Base-by-base conservation (phyloP, 1,140 invertebrate species). In the Ericerus pela region DNA sequence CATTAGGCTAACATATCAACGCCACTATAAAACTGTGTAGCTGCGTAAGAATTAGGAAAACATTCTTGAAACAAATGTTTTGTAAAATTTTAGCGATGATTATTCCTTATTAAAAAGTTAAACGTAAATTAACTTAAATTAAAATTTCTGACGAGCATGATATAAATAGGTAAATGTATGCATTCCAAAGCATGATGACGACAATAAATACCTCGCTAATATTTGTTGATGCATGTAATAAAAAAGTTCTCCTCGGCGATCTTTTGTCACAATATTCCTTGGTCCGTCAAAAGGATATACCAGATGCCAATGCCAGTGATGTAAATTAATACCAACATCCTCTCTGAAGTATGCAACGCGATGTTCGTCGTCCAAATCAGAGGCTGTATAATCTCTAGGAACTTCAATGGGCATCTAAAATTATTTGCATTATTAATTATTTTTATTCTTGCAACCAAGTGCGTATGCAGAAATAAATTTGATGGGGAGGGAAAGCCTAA, bases 191-290 rank as follows among this genome's bases (percentile, higher is more conserved):
- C n/a, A n/a, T n/a, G n/a, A n/a, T n/a, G n/a, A n/a, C n/a, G n/a
- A n/a, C n/a, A n/a, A 20, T 51, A 55, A 41, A 59, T 61, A 73
- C 73, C 76, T 75, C 26, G 76, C 76, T 38, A 81, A 71, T 57
- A 85, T 75, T 67, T 85, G 82, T 64, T 84, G 76, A 67, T 85
- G 82, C 81, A 84, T 84, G 63, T 84, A 84, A 61, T 81, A 85
- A 70, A 85, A 85, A 0, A 85, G 70, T 64, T 85, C 83, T 1
- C 83, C 83, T 16, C 82, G 72, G 27, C 82, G 67, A 68, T 85
- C 80, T 66, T 82, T 82, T 61, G 72, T 67, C 1, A 83, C 80
- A 51, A 82, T 74, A 33, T 67, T 56, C 1, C 38, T 51, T 0
- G 66, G 61, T n/a, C 62, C 70, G 18, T 68, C 64, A 59, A 65